A percentile compares a stretch with the other conserved stretches of the same genome.
phyloP scores from a whole-genome alignment of 2,113 vertebrate genomes.

The Sporophila hypoxantha region DNA sequence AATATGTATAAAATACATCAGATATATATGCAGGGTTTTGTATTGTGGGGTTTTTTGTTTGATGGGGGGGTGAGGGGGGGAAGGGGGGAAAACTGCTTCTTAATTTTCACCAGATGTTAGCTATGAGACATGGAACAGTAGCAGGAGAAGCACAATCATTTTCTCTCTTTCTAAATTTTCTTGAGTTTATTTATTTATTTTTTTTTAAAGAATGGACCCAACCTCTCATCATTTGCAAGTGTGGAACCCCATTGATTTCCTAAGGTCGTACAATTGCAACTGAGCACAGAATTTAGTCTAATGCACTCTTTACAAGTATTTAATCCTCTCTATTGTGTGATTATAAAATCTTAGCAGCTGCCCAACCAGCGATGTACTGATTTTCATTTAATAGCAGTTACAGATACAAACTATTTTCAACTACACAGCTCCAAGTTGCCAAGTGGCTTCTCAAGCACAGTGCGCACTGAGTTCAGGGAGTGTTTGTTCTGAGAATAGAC shows the following conservation, averaged over 20 bases:
- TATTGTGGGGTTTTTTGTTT: slow-evolving; percentile 3
- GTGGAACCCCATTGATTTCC: slow-evolving; percentile 44
- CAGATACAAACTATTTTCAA: slow-evolving; percentile 34
- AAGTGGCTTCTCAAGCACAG: background rate
- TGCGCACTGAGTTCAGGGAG: background rate
- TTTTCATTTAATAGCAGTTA: slow-evolving; percentile 46
- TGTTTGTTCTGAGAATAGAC: slow-evolving; percentile 8
- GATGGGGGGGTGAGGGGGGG: background rate
- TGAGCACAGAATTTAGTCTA: slow-evolving; percentile 32
- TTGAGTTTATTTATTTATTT: background rate
- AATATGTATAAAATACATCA: slow-evolving; percentile 68
- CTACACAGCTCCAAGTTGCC: background rate
- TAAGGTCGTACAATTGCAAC: background rate
- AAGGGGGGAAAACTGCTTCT: slow-evolving; percentile 5
- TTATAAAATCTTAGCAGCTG: slow-evolving; percentile 48
- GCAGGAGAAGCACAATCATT: slow-evolving; percentile 29
- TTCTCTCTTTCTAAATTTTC: background rate
- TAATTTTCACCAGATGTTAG: slow-evolving; percentile 45
- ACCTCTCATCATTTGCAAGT: slow-evolving; percentile 18
- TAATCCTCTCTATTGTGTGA: slow-evolving; percentile 49
- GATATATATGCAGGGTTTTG: slow-evolving; percentile 43
- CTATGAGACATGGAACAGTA: slow-evolving; percentile 28
- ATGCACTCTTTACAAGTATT: slow-evolving; percentile 30
- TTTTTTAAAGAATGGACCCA: background rate
- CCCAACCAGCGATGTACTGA: background rate